Conservation (phyloP, 2,888 invertebrate species). For the Idaea dimidiata region DNA sequence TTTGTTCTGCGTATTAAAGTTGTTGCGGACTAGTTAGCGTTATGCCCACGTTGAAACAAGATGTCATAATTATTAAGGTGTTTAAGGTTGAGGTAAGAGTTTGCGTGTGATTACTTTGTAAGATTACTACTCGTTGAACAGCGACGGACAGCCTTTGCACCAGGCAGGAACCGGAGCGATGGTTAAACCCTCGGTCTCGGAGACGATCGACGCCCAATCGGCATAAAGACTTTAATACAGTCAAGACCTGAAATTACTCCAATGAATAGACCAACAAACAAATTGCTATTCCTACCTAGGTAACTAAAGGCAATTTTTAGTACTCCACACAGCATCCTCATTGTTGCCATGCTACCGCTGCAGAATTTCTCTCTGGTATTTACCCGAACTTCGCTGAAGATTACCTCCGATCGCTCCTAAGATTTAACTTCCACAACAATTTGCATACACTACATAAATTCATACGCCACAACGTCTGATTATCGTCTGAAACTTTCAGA, state of each 20-base stretch:
- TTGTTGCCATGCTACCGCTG: background rate
- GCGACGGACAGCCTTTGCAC: no score
- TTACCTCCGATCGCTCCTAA: slow-evolving; percentile 39
- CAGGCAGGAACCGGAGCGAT: no score
- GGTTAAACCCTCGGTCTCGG: no score
- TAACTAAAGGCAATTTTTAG: background rate
- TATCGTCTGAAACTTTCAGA: slow-evolving; percentile 10
- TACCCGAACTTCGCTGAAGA: slow-evolving; percentile 24
- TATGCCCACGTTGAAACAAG: slow-evolving; percentile 73
- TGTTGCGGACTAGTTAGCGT: slow-evolving; percentile 71
- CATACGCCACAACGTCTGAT: slow-evolving; percentile 22
- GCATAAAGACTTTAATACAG: no score
- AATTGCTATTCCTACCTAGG: no score
- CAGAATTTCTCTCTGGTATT: background rate
- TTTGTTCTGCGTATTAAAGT: slow-evolving; percentile 51
- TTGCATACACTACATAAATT: slow-evolving; percentile 52
- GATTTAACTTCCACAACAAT: slow-evolving; percentile 47
- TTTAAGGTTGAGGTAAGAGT: slow-evolving; percentile 54
- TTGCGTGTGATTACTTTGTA: slow-evolving; percentile 40
- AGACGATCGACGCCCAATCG: no score
- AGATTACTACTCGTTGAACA: no score
- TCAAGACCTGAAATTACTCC: no score
- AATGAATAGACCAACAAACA: no score
- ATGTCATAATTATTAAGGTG: slow-evolving; percentile 76
- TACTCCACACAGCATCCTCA: background rate